These are phyloP conservation scores for Tenrec ecaudatus DNA, from an alignment of 2,113 vertebrate genomes.

Conservation along the genomic window DNA sequence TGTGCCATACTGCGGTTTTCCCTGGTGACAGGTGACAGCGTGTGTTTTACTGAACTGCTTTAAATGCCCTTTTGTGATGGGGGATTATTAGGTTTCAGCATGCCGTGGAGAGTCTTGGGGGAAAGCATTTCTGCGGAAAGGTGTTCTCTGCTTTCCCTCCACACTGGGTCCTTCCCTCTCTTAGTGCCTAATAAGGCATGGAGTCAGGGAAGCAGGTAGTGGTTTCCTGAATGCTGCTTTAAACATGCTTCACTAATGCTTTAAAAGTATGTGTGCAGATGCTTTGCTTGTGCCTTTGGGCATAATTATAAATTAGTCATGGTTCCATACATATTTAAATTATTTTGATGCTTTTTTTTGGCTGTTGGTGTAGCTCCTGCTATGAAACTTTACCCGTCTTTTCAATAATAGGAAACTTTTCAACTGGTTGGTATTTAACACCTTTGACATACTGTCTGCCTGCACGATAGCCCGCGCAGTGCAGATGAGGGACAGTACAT, in stretches of 20 bases:
- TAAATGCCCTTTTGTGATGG: neutral
- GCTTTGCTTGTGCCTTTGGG: slow-evolving; percentile 56
- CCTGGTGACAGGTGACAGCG: neutral
- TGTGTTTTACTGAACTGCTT: neutral
- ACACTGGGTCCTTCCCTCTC: neutral
- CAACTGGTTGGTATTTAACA: neutral
- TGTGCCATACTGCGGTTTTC: neutral
- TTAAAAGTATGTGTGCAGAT: slow-evolving; percentile 25
- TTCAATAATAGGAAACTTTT: neutral
- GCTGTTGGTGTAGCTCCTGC: neutral
- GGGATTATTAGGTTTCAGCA: neutral
- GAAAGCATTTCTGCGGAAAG: neutral
- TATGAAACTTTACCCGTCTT: neutral
- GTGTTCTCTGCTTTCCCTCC: neutral
- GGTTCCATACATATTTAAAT: slow-evolving; percentile 49
- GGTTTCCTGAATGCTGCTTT: slow-evolving; percentile 38
- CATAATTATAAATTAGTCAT: slow-evolving; percentile 63
- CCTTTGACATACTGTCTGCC: neutral
- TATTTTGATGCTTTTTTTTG: slow-evolving; percentile 13
- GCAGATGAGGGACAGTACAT: neutral
- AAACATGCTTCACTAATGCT: slow-evolving; percentile 28
- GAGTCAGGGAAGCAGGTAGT: slow-evolving; percentile 40
- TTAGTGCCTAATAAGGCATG: slow-evolving; percentile 15
- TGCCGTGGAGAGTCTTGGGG: neutral
- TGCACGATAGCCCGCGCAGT: neutral